Percentiles rank a stretch among this genome's conserved stretches.
Conservation (phyloP, 2,797 vertebrate species). For the Manis crassicaudata region DNA sequence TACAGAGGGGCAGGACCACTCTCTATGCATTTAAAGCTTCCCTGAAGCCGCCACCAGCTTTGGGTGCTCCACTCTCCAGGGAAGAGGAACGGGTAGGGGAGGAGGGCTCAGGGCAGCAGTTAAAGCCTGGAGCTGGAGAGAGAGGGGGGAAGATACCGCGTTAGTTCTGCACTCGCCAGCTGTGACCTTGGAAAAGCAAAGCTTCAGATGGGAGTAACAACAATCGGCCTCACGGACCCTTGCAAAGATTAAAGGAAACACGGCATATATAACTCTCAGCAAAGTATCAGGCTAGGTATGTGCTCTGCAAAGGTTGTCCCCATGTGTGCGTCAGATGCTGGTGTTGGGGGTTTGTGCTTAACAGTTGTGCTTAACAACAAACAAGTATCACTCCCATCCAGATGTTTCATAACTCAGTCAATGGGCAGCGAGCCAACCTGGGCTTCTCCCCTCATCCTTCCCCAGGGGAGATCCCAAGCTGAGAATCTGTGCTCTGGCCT, state of each 20-base stretch:
- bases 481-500: neutral
- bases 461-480: neutral
- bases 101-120: neutral
- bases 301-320: neutral
- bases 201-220: neutral
- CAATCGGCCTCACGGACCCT: neutral
- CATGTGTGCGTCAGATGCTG: rapidly evolving
- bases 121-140: neutral
- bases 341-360: neutral
- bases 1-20: neutral
- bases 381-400: neutral
- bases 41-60: neutral
- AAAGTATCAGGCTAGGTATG: rapidly evolving
- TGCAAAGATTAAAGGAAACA: neutral
- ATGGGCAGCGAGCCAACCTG: neutral
- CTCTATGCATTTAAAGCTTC: neutral
- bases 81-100: no score
- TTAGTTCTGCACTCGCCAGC: neutral
- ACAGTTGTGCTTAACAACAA: neutral
- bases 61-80: neutral
- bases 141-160: neutral
- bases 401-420: neutral
- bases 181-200: neutral
- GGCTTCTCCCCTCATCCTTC: neutral
- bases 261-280: neutral